Evolutionary conservation across 2,113 vertebrate species (phyloP).

Genomic region (Papio anubis): DNA sequence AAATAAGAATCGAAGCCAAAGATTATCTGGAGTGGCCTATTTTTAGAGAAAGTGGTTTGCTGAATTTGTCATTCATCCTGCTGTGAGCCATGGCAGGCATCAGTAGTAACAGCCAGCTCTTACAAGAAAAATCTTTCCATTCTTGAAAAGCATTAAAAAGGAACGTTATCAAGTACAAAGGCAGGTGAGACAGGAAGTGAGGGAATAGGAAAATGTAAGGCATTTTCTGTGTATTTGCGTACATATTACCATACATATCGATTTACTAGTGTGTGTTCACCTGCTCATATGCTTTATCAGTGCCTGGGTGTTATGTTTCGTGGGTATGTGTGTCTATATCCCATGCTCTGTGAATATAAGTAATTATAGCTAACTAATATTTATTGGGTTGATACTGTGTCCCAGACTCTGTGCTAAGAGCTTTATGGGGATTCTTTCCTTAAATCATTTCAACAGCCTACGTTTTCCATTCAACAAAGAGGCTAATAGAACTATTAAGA

Average conservation of each 20-base stretch:
- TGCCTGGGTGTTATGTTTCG: not conserved
- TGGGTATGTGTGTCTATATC: not conserved
- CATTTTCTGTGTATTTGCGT: not conserved
- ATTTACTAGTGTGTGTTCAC: not conserved
- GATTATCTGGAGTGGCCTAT: constrained; percentile 49
- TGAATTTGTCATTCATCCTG: constrained; percentile 55
- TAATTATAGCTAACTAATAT: not conserved
- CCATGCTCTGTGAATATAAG: not conserved
- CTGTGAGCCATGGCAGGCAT: constrained; percentile 19
- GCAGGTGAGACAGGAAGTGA: not conserved
- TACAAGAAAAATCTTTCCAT: constrained; percentile 46
- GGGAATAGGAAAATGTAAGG: not conserved
- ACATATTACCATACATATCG: not conserved
- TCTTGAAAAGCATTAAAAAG: constrained; percentile 46
- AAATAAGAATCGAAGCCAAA: constrained; percentile 46
- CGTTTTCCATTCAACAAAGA: constrained; percentile 2
- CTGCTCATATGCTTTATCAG: not conserved
- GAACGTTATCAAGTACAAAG: constrained; percentile 4
- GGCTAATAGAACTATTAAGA: constrained; percentile 36
- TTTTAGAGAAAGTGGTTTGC: constrained; percentile 68
- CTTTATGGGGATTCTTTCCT: not conserved
- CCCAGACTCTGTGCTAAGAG: not conserved
- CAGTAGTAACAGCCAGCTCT: not conserved
- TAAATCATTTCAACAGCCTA: not conserved
- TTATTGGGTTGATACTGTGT: not conserved